These are phyloP conservation scores for Leucoraja ocellata DNA, from an alignment of 2,797 vertebrate genomes.

Conservation along the genomic window DNA sequence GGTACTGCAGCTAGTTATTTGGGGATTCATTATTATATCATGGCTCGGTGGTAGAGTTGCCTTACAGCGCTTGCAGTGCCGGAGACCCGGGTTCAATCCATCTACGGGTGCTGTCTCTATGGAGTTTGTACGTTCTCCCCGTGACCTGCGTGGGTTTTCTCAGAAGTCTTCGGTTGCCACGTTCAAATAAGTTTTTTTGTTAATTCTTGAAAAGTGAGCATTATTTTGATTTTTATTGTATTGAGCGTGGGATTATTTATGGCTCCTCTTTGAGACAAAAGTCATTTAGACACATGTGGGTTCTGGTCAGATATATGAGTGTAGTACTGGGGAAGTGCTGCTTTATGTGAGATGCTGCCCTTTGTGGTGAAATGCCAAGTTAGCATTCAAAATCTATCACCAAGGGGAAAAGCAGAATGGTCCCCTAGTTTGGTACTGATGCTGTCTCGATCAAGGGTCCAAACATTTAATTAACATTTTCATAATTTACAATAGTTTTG, in stretches of 20 bases:
- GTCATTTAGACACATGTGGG: not conserved
- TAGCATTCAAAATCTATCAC: not conserved
- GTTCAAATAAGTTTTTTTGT: too few species aligned
- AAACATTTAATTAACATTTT: not conserved
- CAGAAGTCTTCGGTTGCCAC: too few species aligned
- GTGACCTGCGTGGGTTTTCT: not conserved
- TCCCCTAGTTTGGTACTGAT: not conserved
- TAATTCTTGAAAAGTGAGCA: not conserved
- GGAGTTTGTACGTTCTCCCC: not conserved
- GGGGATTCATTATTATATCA: not conserved
- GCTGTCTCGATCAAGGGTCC: not conserved
- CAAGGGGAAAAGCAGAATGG: not conserved
- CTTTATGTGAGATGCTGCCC: not conserved
- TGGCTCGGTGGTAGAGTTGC: too few species aligned
- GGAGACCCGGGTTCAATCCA: too few species aligned
- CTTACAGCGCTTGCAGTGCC: too few species aligned
- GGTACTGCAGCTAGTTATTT: not conserved
- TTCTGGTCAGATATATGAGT: not conserved
- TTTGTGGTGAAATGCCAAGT: not conserved
- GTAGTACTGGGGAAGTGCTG: not conserved
- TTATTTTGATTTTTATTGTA: not conserved
- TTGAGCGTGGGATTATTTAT: not conserved
- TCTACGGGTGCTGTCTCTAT: too few species aligned
- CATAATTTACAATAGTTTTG: not conserved
- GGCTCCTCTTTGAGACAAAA: not conserved